phyloP scores from a whole-genome alignment of 2,888 invertebrate genomes.

The Callinectes sapidus region DNA sequence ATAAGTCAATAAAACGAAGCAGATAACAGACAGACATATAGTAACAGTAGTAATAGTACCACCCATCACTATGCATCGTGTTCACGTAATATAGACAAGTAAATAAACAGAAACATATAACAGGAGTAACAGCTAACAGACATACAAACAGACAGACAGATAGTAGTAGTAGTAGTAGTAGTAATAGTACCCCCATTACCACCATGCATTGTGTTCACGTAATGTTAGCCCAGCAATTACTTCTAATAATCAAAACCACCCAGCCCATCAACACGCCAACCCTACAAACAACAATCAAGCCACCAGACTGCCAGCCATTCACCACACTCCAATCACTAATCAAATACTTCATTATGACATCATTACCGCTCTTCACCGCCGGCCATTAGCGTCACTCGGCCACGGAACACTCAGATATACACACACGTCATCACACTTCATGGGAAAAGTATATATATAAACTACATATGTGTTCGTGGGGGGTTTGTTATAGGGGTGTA shows the following conservation, averaged over 20 bases:
- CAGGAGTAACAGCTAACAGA: too few species aligned
- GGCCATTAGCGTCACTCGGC: neutral
- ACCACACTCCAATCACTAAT: neutral
- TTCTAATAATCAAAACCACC: neutral
- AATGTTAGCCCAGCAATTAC: neutral
- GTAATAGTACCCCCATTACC: neutral
- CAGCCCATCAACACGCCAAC: neutral
- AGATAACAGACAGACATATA: neutral
- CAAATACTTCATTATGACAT: conserved; percentile 9
- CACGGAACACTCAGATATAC: neutral
- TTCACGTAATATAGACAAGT: neutral
- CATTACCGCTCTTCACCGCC: conserved; percentile 6
- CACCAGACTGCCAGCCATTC: conserved; percentile 9
- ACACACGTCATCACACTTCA: neutral
- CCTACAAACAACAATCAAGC: neutral
- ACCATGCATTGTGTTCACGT: neutral
- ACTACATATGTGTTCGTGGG: neutral
- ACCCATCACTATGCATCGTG: neutral
- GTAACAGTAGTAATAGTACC: neutral
- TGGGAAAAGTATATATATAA: neutral
- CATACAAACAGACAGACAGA: neutral
- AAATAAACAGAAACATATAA: too few species aligned
- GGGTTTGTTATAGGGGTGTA: too few species aligned
- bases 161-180: too few species aligned
- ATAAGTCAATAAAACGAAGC: too few species aligned